Conservation (phyloP, 1,140 invertebrate genomes). For the Drosophila sproati region DNA sequence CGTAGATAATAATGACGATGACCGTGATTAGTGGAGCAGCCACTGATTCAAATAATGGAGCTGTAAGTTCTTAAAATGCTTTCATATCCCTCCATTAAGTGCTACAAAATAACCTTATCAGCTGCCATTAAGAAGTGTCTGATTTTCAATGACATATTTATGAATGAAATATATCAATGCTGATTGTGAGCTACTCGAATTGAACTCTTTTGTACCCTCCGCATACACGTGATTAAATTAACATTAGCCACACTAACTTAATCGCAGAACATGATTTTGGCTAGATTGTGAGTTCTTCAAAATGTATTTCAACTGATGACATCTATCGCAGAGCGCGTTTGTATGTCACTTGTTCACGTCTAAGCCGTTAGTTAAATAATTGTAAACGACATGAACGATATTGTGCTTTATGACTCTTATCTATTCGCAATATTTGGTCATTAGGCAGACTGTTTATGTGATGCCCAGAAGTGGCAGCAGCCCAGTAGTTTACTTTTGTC, state of each 20-base stretch:
- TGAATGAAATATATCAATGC: conserved; percentile 13
- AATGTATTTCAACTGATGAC: neutral
- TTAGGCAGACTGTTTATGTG: conserved; percentile 22
- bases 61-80: conserved; percentile 51
- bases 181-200: conserved; percentile 19
- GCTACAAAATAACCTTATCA: conserved; percentile 18
- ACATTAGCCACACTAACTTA: conserved; percentile 11
- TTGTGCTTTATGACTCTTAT: conserved; percentile 25
- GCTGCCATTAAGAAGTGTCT: neutral
- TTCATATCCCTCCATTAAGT: conserved; percentile 28
- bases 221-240: conserved; percentile 19
- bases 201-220: conserved; percentile 7
- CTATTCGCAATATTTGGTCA: conserved; percentile 6
- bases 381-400: conserved; percentile 20
- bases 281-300: conserved; percentile 4
- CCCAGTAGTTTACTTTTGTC: neutral
- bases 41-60: conserved; percentile 34
- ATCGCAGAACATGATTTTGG: conserved; percentile 6
- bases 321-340: neutral
- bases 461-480: conserved; percentile 13
- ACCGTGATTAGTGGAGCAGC: conserved; percentile 56
- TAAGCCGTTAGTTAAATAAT: conserved; percentile 2
- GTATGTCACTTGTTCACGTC: neutral
- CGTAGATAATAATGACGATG: conserved; percentile 45
- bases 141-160: conserved; percentile 33